Evolutionary conservation across 2,888 invertebrate genomes (phyloP).

Genomic region (Eurytoma adleriae): DNA sequence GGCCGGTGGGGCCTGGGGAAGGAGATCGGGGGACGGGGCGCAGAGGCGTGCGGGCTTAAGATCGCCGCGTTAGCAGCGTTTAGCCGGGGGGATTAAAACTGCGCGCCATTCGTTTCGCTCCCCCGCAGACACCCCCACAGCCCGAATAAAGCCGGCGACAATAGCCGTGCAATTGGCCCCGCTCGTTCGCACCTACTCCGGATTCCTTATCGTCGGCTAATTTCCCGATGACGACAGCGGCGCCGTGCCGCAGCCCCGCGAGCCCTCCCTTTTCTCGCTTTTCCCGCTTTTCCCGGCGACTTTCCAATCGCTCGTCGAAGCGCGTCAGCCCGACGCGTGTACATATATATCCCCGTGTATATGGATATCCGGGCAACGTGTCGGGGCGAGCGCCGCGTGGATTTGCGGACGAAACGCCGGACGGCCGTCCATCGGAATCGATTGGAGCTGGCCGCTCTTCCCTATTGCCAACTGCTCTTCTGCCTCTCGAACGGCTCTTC

Average conservation of each 20-base stretch:
- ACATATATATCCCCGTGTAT: not conserved
- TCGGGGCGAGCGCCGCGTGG: conserved; percentile 60
- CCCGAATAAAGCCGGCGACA: conserved; percentile 46
- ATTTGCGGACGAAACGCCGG: conserved; percentile 60
- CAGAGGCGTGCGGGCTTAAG: conserved; percentile 8
- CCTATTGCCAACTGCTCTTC: not conserved
- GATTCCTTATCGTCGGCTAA: not conserved
- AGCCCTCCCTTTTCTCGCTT: not conserved
- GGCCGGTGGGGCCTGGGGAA: not conserved
- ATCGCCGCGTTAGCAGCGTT: conserved; percentile 13
- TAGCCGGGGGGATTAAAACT: not conserved
- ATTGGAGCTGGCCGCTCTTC: not conserved
- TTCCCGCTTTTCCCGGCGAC: not conserved
- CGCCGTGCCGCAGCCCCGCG: not conserved
- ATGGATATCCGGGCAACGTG: conserved; percentile 61
- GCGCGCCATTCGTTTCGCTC: not conserved
- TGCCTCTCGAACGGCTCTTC: not conserved
- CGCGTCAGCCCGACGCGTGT: not conserved
- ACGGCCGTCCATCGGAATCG: conserved; percentile 34
- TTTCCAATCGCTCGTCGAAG: not conserved
- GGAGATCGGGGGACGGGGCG: not conserved
- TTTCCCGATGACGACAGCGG: conserved; percentile 12
- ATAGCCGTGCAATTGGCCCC: conserved; percentile 4
- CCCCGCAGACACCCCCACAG: conserved; percentile 40
- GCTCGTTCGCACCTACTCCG: not conserved